Base-by-base conservation (phyloP, 2,888 invertebrate species). In the Campaea margaritaria region DNA sequence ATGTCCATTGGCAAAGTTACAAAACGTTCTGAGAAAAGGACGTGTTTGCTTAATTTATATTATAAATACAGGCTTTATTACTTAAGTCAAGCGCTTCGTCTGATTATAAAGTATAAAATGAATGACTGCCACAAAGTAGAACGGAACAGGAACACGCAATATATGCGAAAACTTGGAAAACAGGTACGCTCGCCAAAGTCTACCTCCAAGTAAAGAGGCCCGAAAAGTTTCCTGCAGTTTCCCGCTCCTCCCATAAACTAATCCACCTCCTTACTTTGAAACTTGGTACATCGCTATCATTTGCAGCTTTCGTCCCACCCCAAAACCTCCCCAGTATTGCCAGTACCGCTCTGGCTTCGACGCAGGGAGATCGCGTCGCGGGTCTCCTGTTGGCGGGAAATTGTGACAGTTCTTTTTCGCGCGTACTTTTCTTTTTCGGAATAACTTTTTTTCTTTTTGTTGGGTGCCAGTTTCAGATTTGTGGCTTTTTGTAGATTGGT, bases 251-350 rank as follows among this genome's bases (percentile, higher is more conserved):
- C 48, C 48, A 57, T 65, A 64, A 64, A 66, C 47, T 8, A 47
- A 75, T 65, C 47, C 51, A 52, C 71, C 66, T 69, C 68, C 65
- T 52, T 72, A 75, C 72, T 81, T 82, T 78, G 73, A 79, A 85
- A 85, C 79, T 83, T 73, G 61, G 79, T 81, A 79, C 75, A 75
- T 70, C 62, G 70, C 76, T 77, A 79, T 86, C 81, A 83, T 82
- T 83, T 79, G 75, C 80, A 81, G 80, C 76, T 70, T 74, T 75
- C 49, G 49, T 50, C 48, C 44, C 73, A 56, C 54, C 62, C 57
- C 49, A 58, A 48, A 36, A 36, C 36, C 36, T n/a, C 12, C 63
- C 50, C 14, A 13, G 16, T 31, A 31, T 9, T 31, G 66, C 69
- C 85, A 90, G 89, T 90, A 70, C 68, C 81, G 78, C 78, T 74